Percentiles rank a stretch among this genome's conserved stretches.
Evolutionary conservation across 2,113 vertebrate genomes (phyloP).

Genomic region (Austrofundulus limnaeus): DNA sequence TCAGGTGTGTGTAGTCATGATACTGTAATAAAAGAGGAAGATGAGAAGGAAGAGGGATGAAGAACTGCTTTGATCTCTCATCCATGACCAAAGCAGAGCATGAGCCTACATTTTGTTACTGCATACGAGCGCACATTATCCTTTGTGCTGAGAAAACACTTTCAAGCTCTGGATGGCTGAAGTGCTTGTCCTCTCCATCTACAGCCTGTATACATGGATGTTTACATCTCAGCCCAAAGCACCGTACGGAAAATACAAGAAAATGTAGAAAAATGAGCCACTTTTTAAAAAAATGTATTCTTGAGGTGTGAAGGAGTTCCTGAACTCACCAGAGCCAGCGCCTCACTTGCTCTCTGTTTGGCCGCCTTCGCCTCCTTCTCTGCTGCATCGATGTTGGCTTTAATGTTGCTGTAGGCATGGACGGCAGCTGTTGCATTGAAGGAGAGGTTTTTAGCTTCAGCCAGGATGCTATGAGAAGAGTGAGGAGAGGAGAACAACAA

Average conservation of each 20-base stretch:
- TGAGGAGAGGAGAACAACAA: not conserved
- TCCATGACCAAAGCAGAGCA: slow-evolving; percentile 56
- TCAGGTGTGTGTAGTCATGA: slow-evolving; percentile 52
- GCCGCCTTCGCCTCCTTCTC: slow-evolving; percentile 88
- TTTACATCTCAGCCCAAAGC: not conserved
- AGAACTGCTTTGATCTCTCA: slow-evolving; percentile 64
- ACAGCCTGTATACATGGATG: not conserved
- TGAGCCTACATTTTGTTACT: slow-evolving; percentile 42
- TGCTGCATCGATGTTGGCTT: slow-evolving; percentile 86
- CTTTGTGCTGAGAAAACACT: slow-evolving; percentile 24
- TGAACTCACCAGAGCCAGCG: slow-evolving; percentile 83
- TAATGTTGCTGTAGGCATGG: slow-evolving; percentile 96
- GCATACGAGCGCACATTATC: slow-evolving; percentile 25
- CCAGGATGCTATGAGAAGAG: slow-evolving; percentile 83
- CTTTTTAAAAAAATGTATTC: not conserved
- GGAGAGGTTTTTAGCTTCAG: slow-evolving; percentile 94
- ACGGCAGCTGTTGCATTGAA: slow-evolving; percentile 97
- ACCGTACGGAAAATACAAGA: too few relatives aligned
- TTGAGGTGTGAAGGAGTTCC: not conserved
- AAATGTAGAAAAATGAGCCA: not conserved
- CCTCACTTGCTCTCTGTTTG: slow-evolving; percentile 84
- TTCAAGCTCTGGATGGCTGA: slow-evolving; percentile 7
- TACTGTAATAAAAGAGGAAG: slow-evolving; percentile 20
- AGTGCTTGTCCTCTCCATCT: slow-evolving; percentile 9
- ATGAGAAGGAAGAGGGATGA: slow-evolving; percentile 14